These are phyloP conservation scores for Macrosiphum euphorbiae DNA, from an alignment of 2,888 invertebrate species.

Conservation along the genomic window DNA sequence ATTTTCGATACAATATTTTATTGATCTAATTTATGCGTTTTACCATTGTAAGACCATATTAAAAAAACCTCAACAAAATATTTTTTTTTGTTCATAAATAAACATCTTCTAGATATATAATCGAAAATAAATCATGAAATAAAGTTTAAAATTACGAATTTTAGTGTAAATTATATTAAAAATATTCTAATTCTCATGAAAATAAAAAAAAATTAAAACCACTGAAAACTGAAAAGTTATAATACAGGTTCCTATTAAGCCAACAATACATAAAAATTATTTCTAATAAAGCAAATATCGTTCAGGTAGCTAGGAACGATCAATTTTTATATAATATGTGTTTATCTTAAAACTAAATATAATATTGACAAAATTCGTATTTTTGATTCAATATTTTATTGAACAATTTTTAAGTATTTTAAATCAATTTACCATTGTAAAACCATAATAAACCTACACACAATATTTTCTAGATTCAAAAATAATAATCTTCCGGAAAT, in stretches of 20 bases:
- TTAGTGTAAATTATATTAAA: not conserved
- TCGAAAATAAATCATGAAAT: not conserved
- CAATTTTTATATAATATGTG: not conserved
- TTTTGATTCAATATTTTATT: not conserved
- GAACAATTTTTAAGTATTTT: not conserved
- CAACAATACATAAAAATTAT: too few species aligned
- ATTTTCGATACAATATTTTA: not conserved
- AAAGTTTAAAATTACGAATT: not conserved
- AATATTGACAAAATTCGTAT: not conserved
- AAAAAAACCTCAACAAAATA: not conserved
- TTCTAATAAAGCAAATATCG: not conserved
- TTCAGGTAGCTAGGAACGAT: not conserved
- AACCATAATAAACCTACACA: not conserved
- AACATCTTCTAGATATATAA: not conserved
- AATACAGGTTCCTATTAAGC: not conserved
- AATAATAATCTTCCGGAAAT: not conserved
- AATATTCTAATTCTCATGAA: not conserved
- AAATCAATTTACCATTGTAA: not conserved
- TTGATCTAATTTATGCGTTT: not conserved
- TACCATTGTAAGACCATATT: not conserved
- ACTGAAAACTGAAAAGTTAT: not conserved
- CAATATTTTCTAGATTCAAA: not conserved
- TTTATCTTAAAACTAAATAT: not conserved
- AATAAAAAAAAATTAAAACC: not conserved
- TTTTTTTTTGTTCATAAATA: not conserved